Evolutionary conservation across 2,797 vertebrate genomes (phyloP).

Genomic region (Lemur catta): DNA sequence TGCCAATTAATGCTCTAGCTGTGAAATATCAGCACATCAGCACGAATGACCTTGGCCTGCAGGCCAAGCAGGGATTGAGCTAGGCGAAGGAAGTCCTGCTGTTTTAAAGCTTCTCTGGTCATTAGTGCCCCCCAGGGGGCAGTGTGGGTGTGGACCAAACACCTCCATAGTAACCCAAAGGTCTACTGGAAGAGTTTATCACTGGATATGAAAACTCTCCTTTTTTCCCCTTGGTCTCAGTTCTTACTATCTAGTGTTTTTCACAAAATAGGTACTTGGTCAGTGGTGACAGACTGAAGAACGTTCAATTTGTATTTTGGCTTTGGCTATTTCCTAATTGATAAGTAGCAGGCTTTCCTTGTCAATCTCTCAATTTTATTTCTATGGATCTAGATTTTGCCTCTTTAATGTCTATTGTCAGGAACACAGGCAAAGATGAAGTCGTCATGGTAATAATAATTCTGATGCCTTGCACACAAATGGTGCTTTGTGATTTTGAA

Average conservation of each 20-base stretch:
- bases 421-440: neutral
- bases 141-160: neutral
- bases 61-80: neutral
- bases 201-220: neutral
- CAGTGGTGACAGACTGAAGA: neutral
- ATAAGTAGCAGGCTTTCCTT: neutral
- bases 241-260: neutral
- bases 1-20: neutral
- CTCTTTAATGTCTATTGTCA: neutral
- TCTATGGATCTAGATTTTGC: neutral
- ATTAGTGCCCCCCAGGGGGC: neutral
- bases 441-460: neutral
- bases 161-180: neutral
- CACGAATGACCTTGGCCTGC: neutral
- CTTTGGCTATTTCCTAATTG: neutral
- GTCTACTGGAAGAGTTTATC: neutral
- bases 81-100: neutral
- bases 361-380: neutral
- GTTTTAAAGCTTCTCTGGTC: neutral
- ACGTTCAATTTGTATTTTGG: neutral
- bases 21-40: neutral
- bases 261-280: neutral
- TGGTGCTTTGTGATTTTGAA: neutral
- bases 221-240: neutral
- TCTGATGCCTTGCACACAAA: neutral